Conservation (phyloP, 2,888 invertebrate species). For the Dasysyrphus tricinctus region DNA sequence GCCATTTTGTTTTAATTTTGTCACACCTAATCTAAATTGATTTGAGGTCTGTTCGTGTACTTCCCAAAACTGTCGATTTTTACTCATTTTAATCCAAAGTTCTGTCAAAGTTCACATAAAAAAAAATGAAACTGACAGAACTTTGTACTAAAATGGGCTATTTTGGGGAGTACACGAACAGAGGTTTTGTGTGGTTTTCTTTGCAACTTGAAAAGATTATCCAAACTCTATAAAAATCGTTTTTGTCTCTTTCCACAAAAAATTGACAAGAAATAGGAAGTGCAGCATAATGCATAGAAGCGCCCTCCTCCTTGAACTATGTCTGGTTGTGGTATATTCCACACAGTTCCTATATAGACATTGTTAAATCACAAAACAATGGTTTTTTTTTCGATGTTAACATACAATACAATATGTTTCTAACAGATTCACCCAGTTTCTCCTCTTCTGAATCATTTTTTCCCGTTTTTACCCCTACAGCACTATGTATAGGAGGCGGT, state of each 20-base stretch:
- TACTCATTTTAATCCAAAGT: too few species aligned
- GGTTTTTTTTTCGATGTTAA: slow-evolving; percentile 28
- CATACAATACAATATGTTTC: slow-evolving; percentile 13
- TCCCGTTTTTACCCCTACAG: not conserved
- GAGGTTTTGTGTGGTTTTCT: not conserved
- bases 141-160: too few species aligned
- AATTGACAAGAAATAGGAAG: slow-evolving; percentile 13
- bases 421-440: slow-evolving; percentile 36
- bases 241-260: not conserved
- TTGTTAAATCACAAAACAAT: slow-evolving; percentile 41
- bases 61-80: too few species aligned
- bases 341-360: not conserved
- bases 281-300: slow-evolving; percentile 16
- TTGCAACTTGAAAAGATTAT: not conserved
- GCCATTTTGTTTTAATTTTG: not conserved
- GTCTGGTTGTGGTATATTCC: slow-evolving; percentile 11
- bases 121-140: too few species aligned
- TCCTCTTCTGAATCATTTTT: not conserved
- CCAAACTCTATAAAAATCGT: slow-evolving; percentile 2
- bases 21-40: not conserved
- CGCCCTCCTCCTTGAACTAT: slow-evolving; percentile 18
- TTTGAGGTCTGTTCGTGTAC: too few species aligned
- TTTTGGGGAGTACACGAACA: too few species aligned
- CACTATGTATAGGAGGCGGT: not conserved
- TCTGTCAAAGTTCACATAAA: too few species aligned